phyloP scores from a whole-genome alignment of 2,797 vertebrate species.

The Acropternis orthonyx region DNA sequence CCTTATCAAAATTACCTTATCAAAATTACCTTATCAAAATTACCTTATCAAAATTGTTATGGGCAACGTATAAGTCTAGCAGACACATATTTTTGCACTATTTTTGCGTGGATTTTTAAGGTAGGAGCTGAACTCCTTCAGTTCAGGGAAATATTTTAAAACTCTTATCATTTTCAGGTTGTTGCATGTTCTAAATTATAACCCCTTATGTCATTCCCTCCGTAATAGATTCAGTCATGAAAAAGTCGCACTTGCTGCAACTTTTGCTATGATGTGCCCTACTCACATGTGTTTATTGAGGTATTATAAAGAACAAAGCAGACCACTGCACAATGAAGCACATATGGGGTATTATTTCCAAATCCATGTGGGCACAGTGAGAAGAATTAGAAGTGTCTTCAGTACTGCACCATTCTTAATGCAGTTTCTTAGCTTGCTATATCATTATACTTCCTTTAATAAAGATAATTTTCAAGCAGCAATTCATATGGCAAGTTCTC shows the following conservation, averaged over 20 bases:
- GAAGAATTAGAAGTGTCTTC: neutral
- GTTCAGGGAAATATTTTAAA: neutral
- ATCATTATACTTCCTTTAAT: neutral
- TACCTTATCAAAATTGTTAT: neutral
- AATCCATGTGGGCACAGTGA: neutral
- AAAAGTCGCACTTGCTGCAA: neutral
- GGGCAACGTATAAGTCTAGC: neutral
- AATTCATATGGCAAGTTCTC: neutral
- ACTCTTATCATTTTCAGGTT: neutral
- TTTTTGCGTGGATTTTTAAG: neutral
- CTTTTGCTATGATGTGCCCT: neutral
- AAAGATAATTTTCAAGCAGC: neutral
- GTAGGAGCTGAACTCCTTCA: neutral
- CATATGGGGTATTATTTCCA: neutral
- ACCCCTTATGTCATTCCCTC: neutral
- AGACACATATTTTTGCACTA: neutral
- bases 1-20: neutral
- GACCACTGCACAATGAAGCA: neutral
- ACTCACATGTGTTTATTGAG: neutral
- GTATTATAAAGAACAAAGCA: neutral
- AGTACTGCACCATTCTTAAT: neutral
- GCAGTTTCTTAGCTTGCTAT: neutral
- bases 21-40: neutral
- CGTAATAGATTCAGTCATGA: neutral
- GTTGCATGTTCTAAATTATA: neutral